Conservation (phyloP, 2,888 invertebrate species). For the Ophioninae sp. region DNA sequence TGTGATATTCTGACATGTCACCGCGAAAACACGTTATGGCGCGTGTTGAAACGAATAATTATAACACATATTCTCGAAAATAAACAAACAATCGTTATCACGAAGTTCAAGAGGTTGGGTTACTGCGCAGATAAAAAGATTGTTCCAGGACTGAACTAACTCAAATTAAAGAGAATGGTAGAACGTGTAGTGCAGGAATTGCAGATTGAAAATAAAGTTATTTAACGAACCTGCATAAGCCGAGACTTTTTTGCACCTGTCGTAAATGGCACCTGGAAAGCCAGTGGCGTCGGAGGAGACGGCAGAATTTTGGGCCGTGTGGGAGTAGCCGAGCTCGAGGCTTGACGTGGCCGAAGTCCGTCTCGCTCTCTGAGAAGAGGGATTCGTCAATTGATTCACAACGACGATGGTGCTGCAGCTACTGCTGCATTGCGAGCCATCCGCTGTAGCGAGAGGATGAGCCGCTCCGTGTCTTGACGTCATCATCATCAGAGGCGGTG, state of each 20-base stretch:
- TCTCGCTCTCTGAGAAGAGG: conserved; percentile 78
- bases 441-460: conserved; percentile 69
- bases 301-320: conserved; percentile 93
- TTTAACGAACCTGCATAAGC: conserved; percentile 72
- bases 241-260: conserved; percentile 76
- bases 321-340: conserved; percentile 91
- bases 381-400: conserved; percentile 81
- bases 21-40: no score
- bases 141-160: neutral
- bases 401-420: conserved; percentile 94
- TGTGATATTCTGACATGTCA: neutral
- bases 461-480: conserved; percentile 61
- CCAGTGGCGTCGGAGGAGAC: conserved; percentile 85
- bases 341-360: conserved; percentile 90
- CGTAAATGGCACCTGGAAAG: conserved; percentile 81
- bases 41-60: no score
- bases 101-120: no score
- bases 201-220: neutral
- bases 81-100: no score
- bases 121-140: no score
- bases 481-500: conserved; percentile 60
- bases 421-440: conserved; percentile 91
- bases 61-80: no score
- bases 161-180: neutral
- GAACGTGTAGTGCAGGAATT: no score